Percentiles rank a stretch among this genome's conserved stretches.
phyloP scores from a whole-genome alignment of 2,113 vertebrate genomes.

The Callithrix jacchus region DNA sequence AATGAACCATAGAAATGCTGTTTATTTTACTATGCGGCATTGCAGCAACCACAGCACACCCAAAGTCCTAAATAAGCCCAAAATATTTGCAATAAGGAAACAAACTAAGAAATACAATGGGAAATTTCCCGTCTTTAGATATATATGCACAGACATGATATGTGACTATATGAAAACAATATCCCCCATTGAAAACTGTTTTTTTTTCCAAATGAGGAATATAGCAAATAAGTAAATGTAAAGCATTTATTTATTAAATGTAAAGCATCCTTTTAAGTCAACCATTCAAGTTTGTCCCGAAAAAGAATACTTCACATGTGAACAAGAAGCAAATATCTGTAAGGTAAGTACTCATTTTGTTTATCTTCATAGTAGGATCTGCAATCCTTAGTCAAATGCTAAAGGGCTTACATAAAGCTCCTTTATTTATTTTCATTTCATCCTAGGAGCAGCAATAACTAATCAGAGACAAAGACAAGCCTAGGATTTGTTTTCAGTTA shows the following conservation, averaged over 20 bases:
- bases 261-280: constrained; percentile 6
- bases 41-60: background rate
- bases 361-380: background rate
- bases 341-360: background rate
- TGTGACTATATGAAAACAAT: background rate
- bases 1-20: background rate
- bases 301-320: background rate
- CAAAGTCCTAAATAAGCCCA: background rate
- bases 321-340: background rate
- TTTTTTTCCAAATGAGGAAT: background rate
- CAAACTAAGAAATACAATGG: background rate
- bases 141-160: background rate
- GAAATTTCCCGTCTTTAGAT: background rate
- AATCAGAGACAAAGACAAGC: background rate
- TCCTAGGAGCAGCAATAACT: background rate
- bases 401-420: background rate
- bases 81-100: constrained; percentile 8
- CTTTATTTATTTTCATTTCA: background rate
- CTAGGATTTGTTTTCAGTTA: background rate
- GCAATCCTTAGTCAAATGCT: background rate
- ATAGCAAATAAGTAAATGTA: background rate
- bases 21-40: background rate
- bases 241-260: background rate
- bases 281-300: background rate
- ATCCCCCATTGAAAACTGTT: background rate